A percentile compares a stretch with the other conserved stretches of the same genome.
Conservation (phyloP, 2,888 invertebrate species). For the Salticus scenicus region DNA sequence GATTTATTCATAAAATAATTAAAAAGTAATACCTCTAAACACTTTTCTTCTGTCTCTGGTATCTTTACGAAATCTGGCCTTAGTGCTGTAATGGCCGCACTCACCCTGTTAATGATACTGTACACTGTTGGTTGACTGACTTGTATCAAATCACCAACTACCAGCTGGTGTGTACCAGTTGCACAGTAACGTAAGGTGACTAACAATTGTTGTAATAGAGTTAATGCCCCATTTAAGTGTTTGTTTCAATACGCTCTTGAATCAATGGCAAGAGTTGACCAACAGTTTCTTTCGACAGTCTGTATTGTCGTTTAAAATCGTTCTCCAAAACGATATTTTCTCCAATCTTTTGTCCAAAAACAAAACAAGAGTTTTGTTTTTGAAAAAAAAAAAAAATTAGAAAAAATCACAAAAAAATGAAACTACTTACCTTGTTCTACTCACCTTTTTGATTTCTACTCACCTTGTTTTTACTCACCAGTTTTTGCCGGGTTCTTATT, state of each 20-base stretch:
- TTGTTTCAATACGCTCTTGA: neutral
- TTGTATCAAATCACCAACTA: neutral
- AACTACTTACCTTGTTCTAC: too few species aligned
- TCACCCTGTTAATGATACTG: neutral
- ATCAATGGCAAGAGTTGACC: neutral
- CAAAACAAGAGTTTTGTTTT: too few species aligned
- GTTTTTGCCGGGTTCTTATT: too few species aligned
- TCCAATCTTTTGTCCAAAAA: too few species aligned
- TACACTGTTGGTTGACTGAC: neutral
- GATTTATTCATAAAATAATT: too few species aligned
- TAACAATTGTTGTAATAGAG: neutral
- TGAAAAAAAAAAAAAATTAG: too few species aligned
- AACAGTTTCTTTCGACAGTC: neutral
- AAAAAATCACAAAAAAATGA: too few species aligned
- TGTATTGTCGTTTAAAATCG: neutral
- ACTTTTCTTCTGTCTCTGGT: neutral
- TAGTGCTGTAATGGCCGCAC: neutral
- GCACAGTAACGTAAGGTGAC: neutral
- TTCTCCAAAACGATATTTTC: too few species aligned
- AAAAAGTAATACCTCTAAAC: neutral
- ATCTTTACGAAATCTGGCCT: neutral
- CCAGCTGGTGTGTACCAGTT: neutral
- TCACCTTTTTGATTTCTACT: too few species aligned
- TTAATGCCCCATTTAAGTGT: neutral
- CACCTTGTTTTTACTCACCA: too few species aligned